These are phyloP conservation scores for Cettia cetti DNA, from an alignment of 2,113 vertebrate species.

Conservation along the genomic window DNA sequence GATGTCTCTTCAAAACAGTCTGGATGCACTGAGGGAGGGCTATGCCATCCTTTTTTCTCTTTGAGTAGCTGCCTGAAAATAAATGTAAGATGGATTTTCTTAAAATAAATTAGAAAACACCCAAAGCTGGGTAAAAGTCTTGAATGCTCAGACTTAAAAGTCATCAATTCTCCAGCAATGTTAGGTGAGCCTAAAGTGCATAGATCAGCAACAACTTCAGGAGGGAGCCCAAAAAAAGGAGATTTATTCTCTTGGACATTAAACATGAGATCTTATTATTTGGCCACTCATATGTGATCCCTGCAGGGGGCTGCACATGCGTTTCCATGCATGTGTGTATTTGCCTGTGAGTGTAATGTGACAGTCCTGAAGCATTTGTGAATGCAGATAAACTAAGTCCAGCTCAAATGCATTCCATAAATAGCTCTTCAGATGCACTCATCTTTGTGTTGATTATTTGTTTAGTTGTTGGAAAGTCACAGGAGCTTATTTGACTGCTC, in stretches of 20 bases:
- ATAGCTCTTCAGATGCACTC: neutral
- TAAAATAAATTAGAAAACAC: neutral
- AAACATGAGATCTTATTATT: neutral
- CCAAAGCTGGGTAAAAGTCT: neutral
- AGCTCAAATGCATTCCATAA: neutral
- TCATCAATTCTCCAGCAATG: neutral
- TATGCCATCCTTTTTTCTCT: neutral
- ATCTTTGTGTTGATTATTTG: neutral
- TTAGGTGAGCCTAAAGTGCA: neutral
- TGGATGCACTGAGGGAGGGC: neutral
- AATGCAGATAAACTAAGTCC: neutral
- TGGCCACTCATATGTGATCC: neutral
- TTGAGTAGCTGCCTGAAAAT: neutral
- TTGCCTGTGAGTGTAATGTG: neutral
- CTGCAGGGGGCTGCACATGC: neutral
- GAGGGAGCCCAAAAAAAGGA: neutral
- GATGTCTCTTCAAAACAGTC: neutral
- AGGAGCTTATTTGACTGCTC: neutral
- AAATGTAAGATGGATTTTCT: neutral
- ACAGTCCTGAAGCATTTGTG: neutral
- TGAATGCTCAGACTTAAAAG: neutral
- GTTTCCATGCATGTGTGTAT: accelerated
- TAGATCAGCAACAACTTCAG: neutral
- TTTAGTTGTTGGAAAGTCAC: neutral
- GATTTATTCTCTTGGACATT: neutral